Conservation (phyloP, 2,888 invertebrate genomes). For the Muschampia plurimacula region DNA sequence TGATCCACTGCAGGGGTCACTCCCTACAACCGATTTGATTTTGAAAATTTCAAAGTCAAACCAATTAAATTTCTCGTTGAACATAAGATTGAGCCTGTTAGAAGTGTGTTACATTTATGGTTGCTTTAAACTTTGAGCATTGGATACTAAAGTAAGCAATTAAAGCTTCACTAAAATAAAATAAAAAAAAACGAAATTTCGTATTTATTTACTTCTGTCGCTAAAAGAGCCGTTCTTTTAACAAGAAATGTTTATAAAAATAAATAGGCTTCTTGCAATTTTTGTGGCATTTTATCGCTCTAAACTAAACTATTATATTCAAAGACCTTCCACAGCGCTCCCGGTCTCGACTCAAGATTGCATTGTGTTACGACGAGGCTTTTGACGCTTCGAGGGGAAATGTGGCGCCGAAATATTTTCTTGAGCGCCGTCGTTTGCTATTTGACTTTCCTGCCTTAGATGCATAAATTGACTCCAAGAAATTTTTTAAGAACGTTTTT, state of each 20-base stretch:
- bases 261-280: neutral
- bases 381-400: conserved; percentile 36
- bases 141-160: too few species aligned
- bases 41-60: too few species aligned
- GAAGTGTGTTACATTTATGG: too few species aligned
- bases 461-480: conserved; percentile 32
- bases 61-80: too few species aligned
- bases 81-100: too few species aligned
- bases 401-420: conserved; percentile 35
- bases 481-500: neutral
- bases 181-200: too few species aligned
- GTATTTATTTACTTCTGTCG: too few species aligned
- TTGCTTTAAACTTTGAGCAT: too few species aligned
- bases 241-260: neutral
- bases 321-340: conserved; percentile 23
- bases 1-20: too few species aligned
- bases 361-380: conserved; percentile 35
- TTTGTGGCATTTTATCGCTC: neutral
- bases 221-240: too few species aligned
- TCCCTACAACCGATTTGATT: too few species aligned
- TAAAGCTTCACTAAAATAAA: too few species aligned
- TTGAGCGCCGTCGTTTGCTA: conserved; percentile 32
- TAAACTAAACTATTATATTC: neutral
- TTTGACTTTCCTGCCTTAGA: conserved; percentile 31
- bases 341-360: conserved; percentile 35